Evolutionary conservation across 2,113 vertebrate genomes (phyloP).

Genomic region (Thryonomys swinderianus): DNA sequence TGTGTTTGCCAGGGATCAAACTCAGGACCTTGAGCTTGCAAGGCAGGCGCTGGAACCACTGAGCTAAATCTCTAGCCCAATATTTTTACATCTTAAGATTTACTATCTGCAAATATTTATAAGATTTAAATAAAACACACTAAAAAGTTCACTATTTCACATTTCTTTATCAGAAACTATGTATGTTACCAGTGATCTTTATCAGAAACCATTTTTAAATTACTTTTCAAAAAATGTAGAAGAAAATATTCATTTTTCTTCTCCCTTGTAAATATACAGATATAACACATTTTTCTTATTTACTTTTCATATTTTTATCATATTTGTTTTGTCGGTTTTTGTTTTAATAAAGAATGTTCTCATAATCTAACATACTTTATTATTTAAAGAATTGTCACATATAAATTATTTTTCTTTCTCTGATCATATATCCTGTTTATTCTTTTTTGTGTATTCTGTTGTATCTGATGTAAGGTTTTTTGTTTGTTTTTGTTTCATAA

Average conservation of each 20-base stretch:
- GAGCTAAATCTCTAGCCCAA: too few relatives aligned
- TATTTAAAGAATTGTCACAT: conserved; percentile 41
- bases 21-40: too few relatives aligned
- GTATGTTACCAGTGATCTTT: not conserved
- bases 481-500: conserved; percentile 2
- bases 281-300: not conserved
- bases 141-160: not conserved
- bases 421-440: not conserved
- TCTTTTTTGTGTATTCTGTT: not conserved
- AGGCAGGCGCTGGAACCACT: too few relatives aligned
- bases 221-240: not conserved
- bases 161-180: too few relatives aligned
- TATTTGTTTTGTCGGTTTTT: not conserved
- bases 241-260: conserved; percentile 24
- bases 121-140: conserved; percentile 30
- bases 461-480: not conserved
- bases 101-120: conserved; percentile 43
- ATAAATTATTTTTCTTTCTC: conserved; percentile 47
- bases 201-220: not conserved
- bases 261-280: not conserved
- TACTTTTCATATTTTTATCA: conserved; percentile 27
- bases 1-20: too few relatives aligned
- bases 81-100: conserved; percentile 16
- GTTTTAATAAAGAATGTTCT: not conserved
- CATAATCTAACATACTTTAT: not conserved